Base-by-base conservation (phyloP, 2,888 invertebrate species). In the Heteromurus nitidus region DNA sequence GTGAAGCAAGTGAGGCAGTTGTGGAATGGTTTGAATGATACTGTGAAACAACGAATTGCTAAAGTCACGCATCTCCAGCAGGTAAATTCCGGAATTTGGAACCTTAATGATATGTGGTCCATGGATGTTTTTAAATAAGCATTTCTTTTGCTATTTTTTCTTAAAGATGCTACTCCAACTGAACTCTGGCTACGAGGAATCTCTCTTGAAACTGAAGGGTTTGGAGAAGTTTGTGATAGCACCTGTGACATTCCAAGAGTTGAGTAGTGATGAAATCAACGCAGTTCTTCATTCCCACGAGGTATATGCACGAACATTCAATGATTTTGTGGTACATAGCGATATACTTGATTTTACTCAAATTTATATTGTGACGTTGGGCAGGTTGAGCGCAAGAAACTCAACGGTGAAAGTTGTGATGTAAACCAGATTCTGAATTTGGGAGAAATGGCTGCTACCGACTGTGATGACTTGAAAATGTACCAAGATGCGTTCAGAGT, bases 361-460 rank as follows among this genome's bases (percentile, higher is more conserved):
- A 13, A 50, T 50, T 7, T 50, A 50, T n/a, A 13, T 5, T 50
- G 13, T 50, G n/a, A 50, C 5, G n/a, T 50, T 36, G 13, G 7
- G 13, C 70, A 88, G 88, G 91, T 92, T 72, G 91, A 95, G 30
- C 94, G 94, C 88, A 93, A 93, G 80, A 92, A 92, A 5, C 94
- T 96, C 53, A 95, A 95, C 88, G 91, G 92, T 20, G 93, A 95
- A 88, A 95, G 95, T 88, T 92, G 92, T 64, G 93, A 94, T 87
- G 92, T 96, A 3, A 94, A 93, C 0, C 94, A 95, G 88, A 92
- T 95, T 0, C 89, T 96, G 1, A 95, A 95, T 88, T 91, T 94
- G 18, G 95, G 95, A 87, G 95, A 95, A 87, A 91, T 86, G n/a
- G 82, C 84, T 28, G 84, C 83, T 0, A 83, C 80, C 42, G 86